Base-by-base conservation (phyloP, 2,888 invertebrate species). In the Sisyra terminalis region DNA sequence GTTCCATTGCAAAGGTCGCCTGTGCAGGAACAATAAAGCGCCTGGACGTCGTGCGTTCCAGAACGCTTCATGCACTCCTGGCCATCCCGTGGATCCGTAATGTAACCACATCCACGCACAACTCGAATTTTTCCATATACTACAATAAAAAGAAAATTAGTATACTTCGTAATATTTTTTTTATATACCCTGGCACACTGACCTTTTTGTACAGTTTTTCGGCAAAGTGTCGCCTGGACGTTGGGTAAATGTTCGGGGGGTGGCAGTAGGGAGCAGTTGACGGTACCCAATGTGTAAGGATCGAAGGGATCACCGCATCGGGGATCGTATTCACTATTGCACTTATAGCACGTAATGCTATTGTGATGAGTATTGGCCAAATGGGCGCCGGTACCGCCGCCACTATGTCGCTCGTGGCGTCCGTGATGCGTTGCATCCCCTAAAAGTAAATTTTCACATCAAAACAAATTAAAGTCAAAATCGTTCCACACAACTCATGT, bases 221-320 rank as follows among this genome's bases (percentile, higher is more conserved):
- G 70, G 64, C 93, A 93, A 48, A 88, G 65, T 0, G 74, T 75
- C 0, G 85, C 73, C 37, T 54, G 56, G 13, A 39, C 49, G 47
- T 49, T 49, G 52, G 16, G 66, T 56, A 83, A 64, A 53, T 85
- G 84, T 50, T 83, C 81, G 10, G 75, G 68, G 0, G 74, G 75
- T 47, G 76, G 76, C 49, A 73, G 74, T 54, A 79, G 69, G 43
- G 81, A 79, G 63, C 92, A 93, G 60, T 89, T 84, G 17, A 86
- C 79, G 50, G 78, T 72, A 18, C 87, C 89, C 53, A 90, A 73
- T 40, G 84, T 82, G 61, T 79, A 86, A 15, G 85, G 71, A 57
- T 88, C 80, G 58, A 93, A 92, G 42, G 86, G 82, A 55, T 87
- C 86, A 1, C 81, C 89, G 55, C 93, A 93, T 50, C 88, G 75